Conservation (phyloP, 2,888 invertebrate genomes). For the Diachrysia chrysitis region DNA sequence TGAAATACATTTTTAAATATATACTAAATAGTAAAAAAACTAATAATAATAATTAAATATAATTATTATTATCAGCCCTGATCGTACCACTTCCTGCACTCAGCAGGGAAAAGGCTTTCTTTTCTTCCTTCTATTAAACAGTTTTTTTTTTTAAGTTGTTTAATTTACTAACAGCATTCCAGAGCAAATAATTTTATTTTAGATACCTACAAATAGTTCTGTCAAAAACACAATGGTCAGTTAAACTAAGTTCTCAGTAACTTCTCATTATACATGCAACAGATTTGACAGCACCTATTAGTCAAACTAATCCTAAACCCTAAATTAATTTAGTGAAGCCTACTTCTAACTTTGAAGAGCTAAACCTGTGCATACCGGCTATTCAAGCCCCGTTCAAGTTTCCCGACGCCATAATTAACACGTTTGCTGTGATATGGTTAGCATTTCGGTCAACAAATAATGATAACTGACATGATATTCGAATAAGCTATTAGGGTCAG, state of each 20-base stretch:
- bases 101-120: too few relatives aligned
- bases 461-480: slow-evolving; percentile 1
- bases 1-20: too few relatives aligned
- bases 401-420: background rate
- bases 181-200: too few relatives aligned
- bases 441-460: background rate
- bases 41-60: too few relatives aligned
- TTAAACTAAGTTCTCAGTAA: background rate
- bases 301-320: background rate
- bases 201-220: too few relatives aligned
- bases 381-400: background rate
- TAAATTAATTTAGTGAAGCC: slow-evolving; percentile 2
- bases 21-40: too few relatives aligned
- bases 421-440: slow-evolving; percentile 4
- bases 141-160: too few relatives aligned
- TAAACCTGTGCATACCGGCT: slow-evolving; percentile 4
- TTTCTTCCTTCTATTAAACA: too few relatives aligned
- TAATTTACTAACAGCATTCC: too few relatives aligned
- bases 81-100: too few relatives aligned
- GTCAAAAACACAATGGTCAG: background rate
- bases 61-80: too few relatives aligned
- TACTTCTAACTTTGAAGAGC: background rate
- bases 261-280: background rate
- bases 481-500: background rate
- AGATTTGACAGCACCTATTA: background rate